Conservation (phyloP, 2,797 vertebrate genomes). For the Cirrhinus molitorella region DNA sequence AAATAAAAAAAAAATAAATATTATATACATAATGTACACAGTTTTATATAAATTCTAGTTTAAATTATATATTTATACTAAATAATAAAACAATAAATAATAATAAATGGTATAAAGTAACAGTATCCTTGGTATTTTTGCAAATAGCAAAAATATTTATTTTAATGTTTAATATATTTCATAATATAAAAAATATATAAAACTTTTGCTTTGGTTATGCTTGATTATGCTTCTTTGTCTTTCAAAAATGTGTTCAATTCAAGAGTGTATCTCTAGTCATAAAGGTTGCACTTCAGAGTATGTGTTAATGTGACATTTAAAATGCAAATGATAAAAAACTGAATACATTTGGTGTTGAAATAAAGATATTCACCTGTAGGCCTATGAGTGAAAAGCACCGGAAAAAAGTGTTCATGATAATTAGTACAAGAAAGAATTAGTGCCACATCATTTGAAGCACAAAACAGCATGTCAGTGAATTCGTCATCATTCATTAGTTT, state of each 20-base stretch:
- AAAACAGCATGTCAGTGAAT: slow-evolving; percentile 5
- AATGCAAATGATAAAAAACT: neutral
- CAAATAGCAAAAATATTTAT: too few relatives aligned
- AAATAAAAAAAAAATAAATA: too few relatives aligned
- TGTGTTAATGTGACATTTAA: neutral
- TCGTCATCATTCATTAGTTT: slow-evolving; percentile 28
- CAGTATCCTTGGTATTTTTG: too few relatives aligned
- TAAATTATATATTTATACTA: too few relatives aligned
- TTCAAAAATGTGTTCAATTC: neutral
- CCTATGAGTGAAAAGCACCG: neutral
- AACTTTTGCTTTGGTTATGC: neutral
- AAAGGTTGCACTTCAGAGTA: neutral
- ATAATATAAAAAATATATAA: too few relatives aligned
- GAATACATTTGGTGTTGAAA: neutral
- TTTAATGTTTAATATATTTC: too few relatives aligned
- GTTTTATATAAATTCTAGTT: too few relatives aligned
- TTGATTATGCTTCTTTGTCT: neutral
- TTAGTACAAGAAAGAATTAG: slow-evolving; percentile 11
- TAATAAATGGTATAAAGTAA: too few relatives aligned
- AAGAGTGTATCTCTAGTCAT: neutral
- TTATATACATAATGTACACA: too few relatives aligned
- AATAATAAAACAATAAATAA: too few relatives aligned
- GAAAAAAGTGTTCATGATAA: neutral
- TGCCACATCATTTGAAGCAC: neutral
- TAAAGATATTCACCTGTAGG: neutral